A percentile compares a stretch with the other conserved stretches of the same genome.
phyloP scores from a whole-genome alignment of 1,140 invertebrate species.

The Sipha flava region DNA sequence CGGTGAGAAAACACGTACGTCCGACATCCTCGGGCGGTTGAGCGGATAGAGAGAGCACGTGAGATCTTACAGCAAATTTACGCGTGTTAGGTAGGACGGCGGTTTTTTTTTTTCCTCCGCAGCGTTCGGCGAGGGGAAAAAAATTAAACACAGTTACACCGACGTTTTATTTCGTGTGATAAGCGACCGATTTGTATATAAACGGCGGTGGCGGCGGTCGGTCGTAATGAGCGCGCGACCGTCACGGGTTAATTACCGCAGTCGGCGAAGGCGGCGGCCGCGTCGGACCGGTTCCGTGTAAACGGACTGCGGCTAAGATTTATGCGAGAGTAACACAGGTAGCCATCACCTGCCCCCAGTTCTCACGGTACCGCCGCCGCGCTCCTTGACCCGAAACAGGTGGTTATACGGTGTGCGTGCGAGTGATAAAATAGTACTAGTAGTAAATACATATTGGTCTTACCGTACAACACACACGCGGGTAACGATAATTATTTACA shows the following conservation, averaged over 20 bases:
- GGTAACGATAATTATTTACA: too few relatives aligned
- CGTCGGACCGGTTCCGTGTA: slow-evolving; percentile 7
- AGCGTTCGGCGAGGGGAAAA: too few relatives aligned
- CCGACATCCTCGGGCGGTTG: too few relatives aligned
- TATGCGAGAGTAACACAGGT: slow-evolving; percentile 31
- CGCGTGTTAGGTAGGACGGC: too few relatives aligned
- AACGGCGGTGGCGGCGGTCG: not conserved
- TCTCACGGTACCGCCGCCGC: slow-evolving; percentile 18
- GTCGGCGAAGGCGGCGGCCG: not conserved
- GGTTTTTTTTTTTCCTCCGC: too few relatives aligned
- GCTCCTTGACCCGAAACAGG: slow-evolving; percentile 30
- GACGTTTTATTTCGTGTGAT: not conserved
- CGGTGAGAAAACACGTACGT: too few relatives aligned
- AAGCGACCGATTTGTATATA: not conserved
- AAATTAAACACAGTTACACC: too few relatives aligned
- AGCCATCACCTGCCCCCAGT: slow-evolving; percentile 20
- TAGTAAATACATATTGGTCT: not conserved
- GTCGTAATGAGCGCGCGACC: slow-evolving; percentile 13
- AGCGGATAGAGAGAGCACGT: too few relatives aligned
- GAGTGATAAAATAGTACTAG: not conserved
- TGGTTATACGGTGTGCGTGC: not conserved
- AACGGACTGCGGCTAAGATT: slow-evolving; percentile 17
- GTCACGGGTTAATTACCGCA: slow-evolving; percentile 19
- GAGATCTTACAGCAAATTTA: too few relatives aligned
- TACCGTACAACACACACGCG: too few relatives aligned